Conservation (phyloP, 2,797 vertebrate species). For the Limosa lapponica region DNA sequence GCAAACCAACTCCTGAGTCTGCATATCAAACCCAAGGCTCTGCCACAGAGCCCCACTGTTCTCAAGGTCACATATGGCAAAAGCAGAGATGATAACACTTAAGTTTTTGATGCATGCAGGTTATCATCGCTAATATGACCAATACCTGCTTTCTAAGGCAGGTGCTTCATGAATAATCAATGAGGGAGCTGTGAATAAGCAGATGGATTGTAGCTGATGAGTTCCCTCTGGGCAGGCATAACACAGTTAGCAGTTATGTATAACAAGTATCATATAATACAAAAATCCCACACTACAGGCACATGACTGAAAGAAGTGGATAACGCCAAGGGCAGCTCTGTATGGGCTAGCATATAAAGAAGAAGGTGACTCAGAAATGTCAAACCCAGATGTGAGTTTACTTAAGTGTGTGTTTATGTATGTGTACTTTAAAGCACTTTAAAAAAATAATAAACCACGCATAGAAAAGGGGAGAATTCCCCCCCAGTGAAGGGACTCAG, state of each 20-base stretch:
- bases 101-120: neutral
- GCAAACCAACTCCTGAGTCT: neutral
- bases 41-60: neutral
- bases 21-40: neutral
- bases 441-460: neutral
- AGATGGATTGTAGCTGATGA: slow-evolving; percentile 60
- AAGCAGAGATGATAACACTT: neutral
- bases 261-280: slow-evolving; percentile 25
- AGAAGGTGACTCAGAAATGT: neutral
- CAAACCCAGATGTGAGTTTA: neutral
- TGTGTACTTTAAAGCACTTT: neutral
- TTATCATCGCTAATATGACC: slow-evolving; percentile 25
- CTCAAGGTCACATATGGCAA: slow-evolving; percentile 3
- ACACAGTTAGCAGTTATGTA: slow-evolving; percentile 17
- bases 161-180: slow-evolving; percentile 68
- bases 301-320: neutral
- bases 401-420: neutral
- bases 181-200: slow-evolving; percentile 43
- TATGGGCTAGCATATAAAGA: neutral
- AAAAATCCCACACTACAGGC: neutral
- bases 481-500: neutral
- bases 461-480: neutral
- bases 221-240: slow-evolving; percentile 28
- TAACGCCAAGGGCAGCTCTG: neutral
- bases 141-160: slow-evolving; percentile 46